Base-by-base conservation (phyloP, 2,888 invertebrate genomes). In the Lithosia quadra region DNA sequence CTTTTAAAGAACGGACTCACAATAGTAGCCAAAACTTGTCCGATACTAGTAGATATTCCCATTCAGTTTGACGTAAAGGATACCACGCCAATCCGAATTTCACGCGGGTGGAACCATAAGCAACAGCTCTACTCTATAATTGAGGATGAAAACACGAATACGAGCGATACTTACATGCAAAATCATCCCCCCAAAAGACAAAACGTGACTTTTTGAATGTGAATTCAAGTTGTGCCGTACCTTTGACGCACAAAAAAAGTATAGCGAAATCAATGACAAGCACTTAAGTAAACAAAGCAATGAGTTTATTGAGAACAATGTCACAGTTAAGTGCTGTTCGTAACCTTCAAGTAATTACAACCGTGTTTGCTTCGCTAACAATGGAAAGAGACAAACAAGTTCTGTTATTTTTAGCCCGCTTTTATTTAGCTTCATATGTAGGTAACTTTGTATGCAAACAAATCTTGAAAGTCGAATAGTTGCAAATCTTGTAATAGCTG, bases 271-370 rank as follows among this genome's bases (percentile, higher is more conserved):
- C 49, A 49, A 15, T 56, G 55, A 15, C 21, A 13, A 60, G 34
- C 59, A 65, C 59, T 59, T 65, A 59, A 55, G 28, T 39, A 60
- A 66, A 66, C 24, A 61, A 36, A n/a, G 28, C 60, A 43, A 13
- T n/a, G 36, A 55, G 24, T 36, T 66, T 53, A 58, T 65, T 57
- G 24, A 21, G 34, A 59, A 59, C 59, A 65, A 49, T 65, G 65
- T 39, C 43, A 34, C 49, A 65, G 58, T 59, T 49, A 65, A 34
- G 15, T 36, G 24, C 22, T 39, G 57, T n/a, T 15, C 53, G 28
- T 66, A 60, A 60, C 66, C 66, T 60, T 61, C 53, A 53, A 34
- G 24, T 61, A 21, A 55, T 10, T 49, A n/a, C 49, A 49, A 49
- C 49, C 49, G n/a, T 49, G 49, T 24, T 62, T 33, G 34, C 36